Base-by-base conservation (phyloP, 2,888 invertebrate genomes). In the Priapulus caudatus region DNA sequence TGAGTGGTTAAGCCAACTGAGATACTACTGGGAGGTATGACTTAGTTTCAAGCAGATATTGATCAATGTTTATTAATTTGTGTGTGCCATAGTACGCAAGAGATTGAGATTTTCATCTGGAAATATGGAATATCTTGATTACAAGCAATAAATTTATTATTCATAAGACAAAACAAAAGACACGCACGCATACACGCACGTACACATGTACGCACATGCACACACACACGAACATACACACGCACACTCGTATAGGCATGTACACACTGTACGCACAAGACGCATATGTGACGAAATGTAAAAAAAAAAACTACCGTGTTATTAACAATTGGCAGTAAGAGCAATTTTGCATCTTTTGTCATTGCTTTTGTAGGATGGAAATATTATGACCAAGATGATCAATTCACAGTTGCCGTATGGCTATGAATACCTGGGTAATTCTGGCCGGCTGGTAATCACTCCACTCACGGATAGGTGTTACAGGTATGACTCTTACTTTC, bases 391-490 rank as follows among this genome's bases (percentile, higher is more conserved):
- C 0, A 59, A 70, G 45, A 74, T 74, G 74, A 73, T 74, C 55
- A 74, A 72, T 61, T 70, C 72, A 16, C 66, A 65, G 64, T 60
- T 74, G 58, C 67, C 67, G 54, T 74, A 74, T 59, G 74, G 73
- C 23, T 74, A 73, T 58, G 74, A 74, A 59, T 74, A 74, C 57
- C 65, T 74, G 23, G 74, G 74, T 15, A 74, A 74, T 60, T 67
- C 69, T 19, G 68, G 67, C 3, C 69, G 74, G 54, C 65, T 74
- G n/a, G 74, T 74, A 52, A 74, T 74, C 55, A 74, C 74, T 5
- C 74, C 74, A 4, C 63, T 74, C 23, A 74, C 74, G 33, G 74
- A 74, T 64, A 67, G 74, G 54, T 74, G 74, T 61, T 74, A 74
- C 64, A 67, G 72, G 67, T 68, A 56, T 47, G 54, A 33, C 2